Conservation (phyloP, 2,888 invertebrate species). For the Chydorus sphaericus region DNA sequence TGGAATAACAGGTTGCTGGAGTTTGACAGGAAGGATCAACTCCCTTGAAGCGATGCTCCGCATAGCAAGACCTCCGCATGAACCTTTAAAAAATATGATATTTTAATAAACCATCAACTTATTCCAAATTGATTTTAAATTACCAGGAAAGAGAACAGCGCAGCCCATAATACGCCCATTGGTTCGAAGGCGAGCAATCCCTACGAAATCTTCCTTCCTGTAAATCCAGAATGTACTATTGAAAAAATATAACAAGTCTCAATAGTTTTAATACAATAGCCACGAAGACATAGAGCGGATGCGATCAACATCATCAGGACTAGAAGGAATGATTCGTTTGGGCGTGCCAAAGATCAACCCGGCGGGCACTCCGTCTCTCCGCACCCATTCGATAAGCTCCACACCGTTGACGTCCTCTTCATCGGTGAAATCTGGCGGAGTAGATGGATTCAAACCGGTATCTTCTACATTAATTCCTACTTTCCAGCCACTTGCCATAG, state of each 20-base stretch:
- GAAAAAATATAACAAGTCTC: neutral
- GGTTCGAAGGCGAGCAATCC: neutral
- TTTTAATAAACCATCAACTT: neutral
- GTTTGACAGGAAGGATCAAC: neutral
- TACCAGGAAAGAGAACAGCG: neutral
- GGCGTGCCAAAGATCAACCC: neutral
- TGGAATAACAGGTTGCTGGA: neutral
- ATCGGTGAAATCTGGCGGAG: too few species aligned
- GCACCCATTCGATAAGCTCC: neutral
- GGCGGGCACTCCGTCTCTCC: neutral
- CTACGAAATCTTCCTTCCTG: neutral
- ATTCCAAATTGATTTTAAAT: too few species aligned
- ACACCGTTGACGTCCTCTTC: neutral
- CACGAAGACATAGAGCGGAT: neutral
- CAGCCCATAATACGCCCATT: neutral
- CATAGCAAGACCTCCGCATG: neutral
- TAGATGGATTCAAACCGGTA: neutral
- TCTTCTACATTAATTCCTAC: neutral
- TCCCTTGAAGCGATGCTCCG: neutral
- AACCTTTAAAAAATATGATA: neutral
- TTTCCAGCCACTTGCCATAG: too few species aligned
- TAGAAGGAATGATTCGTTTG: neutral
- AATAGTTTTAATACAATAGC: neutral
- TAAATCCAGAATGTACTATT: neutral
- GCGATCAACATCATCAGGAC: neutral